Evolutionary conservation across 2,888 invertebrate species (phyloP).

Genomic region (Abrostola tripartita): DNA sequence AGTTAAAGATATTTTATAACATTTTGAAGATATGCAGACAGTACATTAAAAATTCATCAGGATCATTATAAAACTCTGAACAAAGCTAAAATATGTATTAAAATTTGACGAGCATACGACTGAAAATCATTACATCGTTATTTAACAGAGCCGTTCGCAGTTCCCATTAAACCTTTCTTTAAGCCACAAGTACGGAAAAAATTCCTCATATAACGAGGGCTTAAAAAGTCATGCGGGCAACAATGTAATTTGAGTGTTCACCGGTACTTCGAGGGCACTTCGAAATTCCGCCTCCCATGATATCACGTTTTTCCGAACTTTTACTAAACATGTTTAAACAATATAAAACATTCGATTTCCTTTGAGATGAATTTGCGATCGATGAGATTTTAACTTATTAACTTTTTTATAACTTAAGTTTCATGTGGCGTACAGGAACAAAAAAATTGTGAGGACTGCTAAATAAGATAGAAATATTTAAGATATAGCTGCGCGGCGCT

Average conservation of each 20-base stretch:
- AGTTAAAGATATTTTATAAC: background rate
- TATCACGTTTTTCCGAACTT: constrained; percentile 50
- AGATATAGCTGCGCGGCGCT: constrained; percentile 6
- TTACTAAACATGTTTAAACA: constrained; percentile 35
- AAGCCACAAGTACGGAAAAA: constrained; percentile 37
- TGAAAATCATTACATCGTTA: constrained; percentile 26
- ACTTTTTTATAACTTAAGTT: background rate
- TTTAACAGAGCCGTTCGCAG: constrained; percentile 10
- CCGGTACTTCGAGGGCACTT: constrained; percentile 47
- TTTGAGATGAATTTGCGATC: constrained; percentile 17
- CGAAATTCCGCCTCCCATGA: constrained; percentile 49
- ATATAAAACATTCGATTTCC: constrained; percentile 25
- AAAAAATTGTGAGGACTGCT: background rate
- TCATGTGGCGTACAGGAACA: background rate
- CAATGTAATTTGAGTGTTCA: constrained; percentile 62
- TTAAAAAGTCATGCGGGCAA: constrained; percentile 54
- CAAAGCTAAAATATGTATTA: background rate
- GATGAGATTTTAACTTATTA: constrained; percentile 4
- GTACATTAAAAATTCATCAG: background rate
- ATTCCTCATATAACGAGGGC: constrained; percentile 47
- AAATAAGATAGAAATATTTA: background rate
- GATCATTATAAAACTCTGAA: background rate
- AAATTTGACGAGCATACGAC: background rate
- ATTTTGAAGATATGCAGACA: background rate
- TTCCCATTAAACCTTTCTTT: constrained; percentile 24